These are phyloP conservation scores for Muscina levida DNA, from an alignment of 2,888 invertebrate genomes.

Conservation along the genomic window DNA sequence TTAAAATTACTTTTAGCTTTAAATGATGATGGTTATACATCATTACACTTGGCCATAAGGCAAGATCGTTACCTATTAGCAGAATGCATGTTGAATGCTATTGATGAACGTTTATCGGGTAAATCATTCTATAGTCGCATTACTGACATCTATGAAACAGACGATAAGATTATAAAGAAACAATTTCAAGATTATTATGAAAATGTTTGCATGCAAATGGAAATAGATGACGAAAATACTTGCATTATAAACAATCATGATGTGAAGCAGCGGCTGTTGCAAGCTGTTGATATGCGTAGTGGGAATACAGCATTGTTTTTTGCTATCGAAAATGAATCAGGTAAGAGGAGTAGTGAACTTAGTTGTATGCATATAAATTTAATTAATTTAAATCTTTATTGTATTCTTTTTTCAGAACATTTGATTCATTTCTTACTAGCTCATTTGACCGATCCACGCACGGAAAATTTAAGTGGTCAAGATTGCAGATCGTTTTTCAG, in stretches of 20 bases:
- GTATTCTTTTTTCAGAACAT: constrained; percentile 70
- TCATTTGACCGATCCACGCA: constrained; percentile 75
- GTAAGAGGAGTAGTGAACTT: constrained; percentile 66
- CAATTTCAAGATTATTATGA: constrained; percentile 69
- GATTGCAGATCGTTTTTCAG: constrained; percentile 74
- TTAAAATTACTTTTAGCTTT: constrained; percentile 70
- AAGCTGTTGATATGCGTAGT: constrained; percentile 73
- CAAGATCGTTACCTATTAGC: constrained; percentile 72
- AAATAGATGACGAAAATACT: constrained; percentile 24
- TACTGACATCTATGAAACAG: constrained; percentile 42
- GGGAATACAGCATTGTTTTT: constrained; percentile 75
- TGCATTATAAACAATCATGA: constrained; percentile 52
- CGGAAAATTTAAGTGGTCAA: constrained; percentile 74
- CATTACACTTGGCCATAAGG: constrained; percentile 75
- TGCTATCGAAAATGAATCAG: constrained; percentile 73
- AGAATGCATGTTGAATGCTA: constrained; percentile 72
- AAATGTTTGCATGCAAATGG: constrained; percentile 56
- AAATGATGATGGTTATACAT: constrained; percentile 77
- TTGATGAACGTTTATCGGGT: constrained; percentile 72
- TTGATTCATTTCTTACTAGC: constrained; percentile 75
- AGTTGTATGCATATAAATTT: not conserved
- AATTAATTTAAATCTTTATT: not conserved
- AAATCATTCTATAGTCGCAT: constrained; percentile 65
- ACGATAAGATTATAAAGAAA: constrained; percentile 39
- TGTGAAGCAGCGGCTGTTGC: constrained; percentile 68